Percentiles rank a stretch among this genome's conserved stretches.
Conservation (phyloP, 2,888 invertebrate genomes). For the Dexiosoma caninum region DNA sequence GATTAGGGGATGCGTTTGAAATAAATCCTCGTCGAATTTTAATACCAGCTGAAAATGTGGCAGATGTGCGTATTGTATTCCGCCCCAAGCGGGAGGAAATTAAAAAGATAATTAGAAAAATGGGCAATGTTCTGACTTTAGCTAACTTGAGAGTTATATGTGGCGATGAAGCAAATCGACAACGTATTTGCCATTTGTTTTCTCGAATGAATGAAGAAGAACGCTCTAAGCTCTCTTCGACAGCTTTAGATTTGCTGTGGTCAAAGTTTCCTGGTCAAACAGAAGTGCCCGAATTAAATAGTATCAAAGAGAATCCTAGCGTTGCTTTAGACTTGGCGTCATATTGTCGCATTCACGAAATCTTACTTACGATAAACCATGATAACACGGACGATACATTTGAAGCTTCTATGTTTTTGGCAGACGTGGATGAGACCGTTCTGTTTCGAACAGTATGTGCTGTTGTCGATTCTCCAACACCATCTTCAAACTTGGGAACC, state of each 20-base stretch:
- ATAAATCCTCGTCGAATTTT: constrained; percentile 78
- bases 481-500: constrained; percentile 68
- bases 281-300: constrained; percentile 68
- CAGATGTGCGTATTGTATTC: constrained; percentile 77
- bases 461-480: constrained; percentile 68
- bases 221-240: constrained; percentile 68
- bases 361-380: constrained; percentile 75
- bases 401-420: constrained; percentile 70
- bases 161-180: constrained; percentile 80
- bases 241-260: constrained; percentile 71
- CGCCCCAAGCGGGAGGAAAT: constrained; percentile 79
- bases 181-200: constrained; percentile 73
- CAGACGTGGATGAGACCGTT: constrained; percentile 76
- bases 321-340: constrained; percentile 72
- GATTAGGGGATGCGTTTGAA: constrained; percentile 72
- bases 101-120: constrained; percentile 74
- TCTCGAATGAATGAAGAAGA: constrained; percentile 70
- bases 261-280: constrained; percentile 70
- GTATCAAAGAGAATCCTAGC: constrained; percentile 71
- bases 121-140: constrained; percentile 75
- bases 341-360: constrained; percentile 72
- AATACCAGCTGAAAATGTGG: constrained; percentile 76
- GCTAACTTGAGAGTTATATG: constrained; percentile 79
- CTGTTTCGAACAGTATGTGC: constrained; percentile 75
- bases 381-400: constrained; percentile 73